phyloP scores from a whole-genome alignment of 2,113 vertebrate genomes.

The Ariopsis seemanni region DNA sequence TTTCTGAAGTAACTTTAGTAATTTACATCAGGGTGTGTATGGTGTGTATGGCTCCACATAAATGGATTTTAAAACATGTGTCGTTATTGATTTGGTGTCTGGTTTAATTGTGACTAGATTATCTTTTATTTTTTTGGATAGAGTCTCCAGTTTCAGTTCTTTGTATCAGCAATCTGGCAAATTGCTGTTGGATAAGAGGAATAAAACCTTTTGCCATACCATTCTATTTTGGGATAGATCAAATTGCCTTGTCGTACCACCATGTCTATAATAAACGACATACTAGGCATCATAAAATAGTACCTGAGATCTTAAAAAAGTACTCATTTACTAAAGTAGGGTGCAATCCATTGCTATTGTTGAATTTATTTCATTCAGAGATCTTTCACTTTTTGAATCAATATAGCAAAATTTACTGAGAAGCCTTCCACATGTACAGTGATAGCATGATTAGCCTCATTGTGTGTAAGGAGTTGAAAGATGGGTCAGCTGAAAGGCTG shows the following conservation, averaged over 20 bases:
- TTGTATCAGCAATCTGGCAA: not conserved
- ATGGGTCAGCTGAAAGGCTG: conserved; percentile 14
- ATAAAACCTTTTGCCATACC: not conserved
- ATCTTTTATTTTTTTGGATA: not conserved
- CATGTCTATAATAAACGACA: not conserved
- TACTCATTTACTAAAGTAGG: not conserved
- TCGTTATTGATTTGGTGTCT: not conserved
- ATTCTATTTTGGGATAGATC: not conserved
- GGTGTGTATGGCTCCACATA: not conserved
- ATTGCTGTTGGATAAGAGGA: not conserved
- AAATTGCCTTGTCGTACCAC: not conserved
- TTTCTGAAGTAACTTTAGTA: not conserved
- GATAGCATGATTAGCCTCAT: conserved; percentile 18
- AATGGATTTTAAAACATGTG: not conserved
- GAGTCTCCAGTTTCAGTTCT: not conserved
- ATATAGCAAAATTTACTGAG: not conserved
- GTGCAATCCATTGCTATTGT: not conserved
- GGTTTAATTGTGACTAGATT: not conserved
- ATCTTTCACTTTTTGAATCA: not conserved
- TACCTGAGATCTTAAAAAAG: not conserved
- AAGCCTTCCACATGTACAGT: not conserved
- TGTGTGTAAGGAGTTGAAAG: conserved; percentile 19
- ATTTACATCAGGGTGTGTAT: not conserved
- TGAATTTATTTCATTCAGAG: not conserved
- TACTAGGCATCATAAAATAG: not conserved